phyloP scores from a whole-genome alignment of 2,888 invertebrate genomes.

The Phasia obesa region DNA sequence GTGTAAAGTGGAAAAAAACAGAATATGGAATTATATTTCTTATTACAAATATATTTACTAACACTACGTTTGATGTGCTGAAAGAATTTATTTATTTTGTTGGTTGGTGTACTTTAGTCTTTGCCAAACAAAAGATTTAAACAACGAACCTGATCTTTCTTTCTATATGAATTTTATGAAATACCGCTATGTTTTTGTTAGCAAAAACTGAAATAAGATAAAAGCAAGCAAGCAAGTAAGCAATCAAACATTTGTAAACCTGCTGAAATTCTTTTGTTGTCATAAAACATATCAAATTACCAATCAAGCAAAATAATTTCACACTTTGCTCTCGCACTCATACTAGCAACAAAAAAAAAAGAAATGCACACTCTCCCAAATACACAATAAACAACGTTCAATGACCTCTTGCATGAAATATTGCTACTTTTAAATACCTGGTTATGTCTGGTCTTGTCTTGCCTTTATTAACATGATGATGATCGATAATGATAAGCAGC shows the following conservation, averaged over 20 bases:
- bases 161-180: too few relatives aligned
- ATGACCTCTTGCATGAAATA: constrained; percentile 39
- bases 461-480: constrained; percentile 1
- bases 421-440: constrained; percentile 40
- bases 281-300: constrained; percentile 47
- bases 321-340: constrained; percentile 16
- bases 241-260: background rate
- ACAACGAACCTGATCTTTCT: constrained; percentile 38
- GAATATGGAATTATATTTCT: too few relatives aligned
- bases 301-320: constrained; percentile 48
- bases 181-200: constrained; percentile 47
- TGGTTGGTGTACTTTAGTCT: too few relatives aligned
- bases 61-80: too few relatives aligned
- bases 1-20: too few relatives aligned
- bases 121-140: constrained; percentile 24
- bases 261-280: constrained; percentile 35
- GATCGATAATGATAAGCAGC: constrained; percentile 2
- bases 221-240: too few relatives aligned
- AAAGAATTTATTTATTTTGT: background rate
- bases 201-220: background rate
- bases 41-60: too few relatives aligned
- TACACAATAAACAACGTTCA: constrained; percentile 37
- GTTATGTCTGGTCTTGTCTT: constrained; percentile 20
- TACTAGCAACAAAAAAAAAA: background rate
- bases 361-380: background rate